Evolutionary conservation across 2,113 vertebrate species (phyloP), one percentile per base, ranked within the genome.

Genomic region (Toxotes jaculatrix): DNA sequence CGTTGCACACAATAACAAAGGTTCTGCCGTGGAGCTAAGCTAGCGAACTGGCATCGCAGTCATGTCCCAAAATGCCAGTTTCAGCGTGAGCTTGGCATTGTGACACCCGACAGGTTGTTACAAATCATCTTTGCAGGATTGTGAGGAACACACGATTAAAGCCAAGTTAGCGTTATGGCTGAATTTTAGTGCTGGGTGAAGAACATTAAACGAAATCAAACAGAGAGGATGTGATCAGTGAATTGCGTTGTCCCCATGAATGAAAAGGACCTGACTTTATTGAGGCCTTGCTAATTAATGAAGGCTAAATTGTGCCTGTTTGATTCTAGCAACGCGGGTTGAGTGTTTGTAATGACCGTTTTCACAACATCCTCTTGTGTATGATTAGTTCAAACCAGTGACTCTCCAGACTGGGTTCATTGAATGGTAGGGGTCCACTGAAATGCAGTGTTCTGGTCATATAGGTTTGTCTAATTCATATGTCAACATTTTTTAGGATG

Each of bases 1-100:
- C 67, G 43, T 60, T 78, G 62, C 88, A 80, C 84, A 91, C 89
- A 93, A 93, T 85, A 94, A 94, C 91, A 93, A 93, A 93, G 91
- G 86, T 79, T 84, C 62, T 71, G 67, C 38, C 40, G 82, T 79
- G 34, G 56, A 56, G 61, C 75, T 87, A 65, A 51, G 77, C 87
- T 82, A 86, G 80, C 85, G 62, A 72, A 53, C 76, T 88, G 80
- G 64, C 80, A 80, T 85, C 74, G 74, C 74, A 87, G 77, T 72
- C 42, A 63, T 73, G 65, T 77, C 57, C 62, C 11, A 61, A 80
- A 74, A 81, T 63, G 31, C 63, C 36, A 78, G 43, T 72, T 87
- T 60, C 8, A 34, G 56, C n/a, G 12, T 61, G 61, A 57, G 63
- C 27, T 66, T 63, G n/a, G 61, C 36, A 38, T 42, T 49, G 14